Evolutionary conservation across 2,797 vertebrate genomes (phyloP).

Genomic region (Enteromius trimaculatus): DNA sequence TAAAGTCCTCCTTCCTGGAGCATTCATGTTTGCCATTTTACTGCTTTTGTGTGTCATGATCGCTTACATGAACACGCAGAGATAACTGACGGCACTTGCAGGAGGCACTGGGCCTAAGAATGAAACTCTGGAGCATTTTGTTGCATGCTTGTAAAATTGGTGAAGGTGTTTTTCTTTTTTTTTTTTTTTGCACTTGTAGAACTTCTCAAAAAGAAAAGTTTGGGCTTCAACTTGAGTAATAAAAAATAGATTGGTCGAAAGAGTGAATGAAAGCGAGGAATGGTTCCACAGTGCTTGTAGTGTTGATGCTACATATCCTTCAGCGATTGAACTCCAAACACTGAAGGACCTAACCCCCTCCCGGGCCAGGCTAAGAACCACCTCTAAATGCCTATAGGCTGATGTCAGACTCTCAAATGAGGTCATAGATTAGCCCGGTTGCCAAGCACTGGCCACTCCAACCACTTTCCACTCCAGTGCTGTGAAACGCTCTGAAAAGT

Average conservation of each 20-base stretch:
- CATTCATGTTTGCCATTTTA: slow-evolving; percentile 47
- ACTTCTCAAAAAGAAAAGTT: background rate
- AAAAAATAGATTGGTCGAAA: background rate
- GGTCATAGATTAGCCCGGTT: slow-evolving; percentile 89
- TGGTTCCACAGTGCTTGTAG: slow-evolving; percentile 50
- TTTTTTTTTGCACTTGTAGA: background rate
- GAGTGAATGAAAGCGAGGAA: background rate
- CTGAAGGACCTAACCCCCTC: slow-evolving; percentile 50
- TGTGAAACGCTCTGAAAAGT: slow-evolving; percentile 90
- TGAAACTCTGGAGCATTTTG: background rate
- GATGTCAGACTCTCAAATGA: slow-evolving; percentile 94
- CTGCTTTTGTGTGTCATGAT: slow-evolving; percentile 43
- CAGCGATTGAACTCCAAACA: slow-evolving; percentile 53
- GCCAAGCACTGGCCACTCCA: slow-evolving; percentile 89
- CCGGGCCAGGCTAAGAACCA: slow-evolving; percentile 47
- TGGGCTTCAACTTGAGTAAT: background rate
- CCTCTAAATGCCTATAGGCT: slow-evolving; percentile 85
- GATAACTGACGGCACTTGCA: slow-evolving; percentile 32
- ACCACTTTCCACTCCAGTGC: slow-evolving; percentile 93
- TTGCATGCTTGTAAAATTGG: background rate
- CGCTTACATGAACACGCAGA: slow-evolving; percentile 58
- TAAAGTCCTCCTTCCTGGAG: slow-evolving; percentile 53
- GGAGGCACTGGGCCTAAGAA: background rate
- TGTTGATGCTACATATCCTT: slow-evolving; percentile 35
- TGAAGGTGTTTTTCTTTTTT: background rate